Evolutionary conservation across 2,797 vertebrate species (phyloP), one percentile per base, ranked within the genome.

Genomic region (Mormyrops attenuatus): DNA sequence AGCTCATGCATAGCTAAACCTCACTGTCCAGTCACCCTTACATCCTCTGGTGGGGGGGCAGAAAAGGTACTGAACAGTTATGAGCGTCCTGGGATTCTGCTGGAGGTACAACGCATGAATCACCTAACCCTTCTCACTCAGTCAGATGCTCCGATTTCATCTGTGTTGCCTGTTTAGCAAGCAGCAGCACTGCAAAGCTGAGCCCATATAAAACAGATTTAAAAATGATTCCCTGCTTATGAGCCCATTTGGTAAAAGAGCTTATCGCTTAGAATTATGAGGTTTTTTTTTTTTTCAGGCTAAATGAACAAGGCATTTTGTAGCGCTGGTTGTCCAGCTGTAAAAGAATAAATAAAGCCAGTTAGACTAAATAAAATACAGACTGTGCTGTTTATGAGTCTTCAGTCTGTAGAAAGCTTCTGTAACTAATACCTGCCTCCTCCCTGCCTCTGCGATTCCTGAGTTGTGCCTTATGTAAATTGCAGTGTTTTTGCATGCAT

Each of bases 291-390:
- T 85, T 50, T 47, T 52, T 7, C 82, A 52, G 47, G 47, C n/a
- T 52, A 85, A 85, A 85, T 57, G 86, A 87, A 38, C 86, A 44
- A 34, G 38, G 11, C 38, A 57, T 87, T 87, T 41, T 60, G 34
- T 52, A n/a, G 30, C 6, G 5, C 30, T 87, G 86, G 5, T 87
- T 52, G 53, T 87, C 86, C 86, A 38, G 5, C 53, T 87, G 57
- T 57, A 87, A 87, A 87, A 44, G 53, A 57, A 60, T 57, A 20
- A 87, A 87, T 87, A 60, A 47, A 87, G n/a, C 86, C 52, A 57
- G 86, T 87, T 57, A 41, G 3, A 38, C 86, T 41, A 41, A 60
- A 87, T 87, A 41, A 52, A 85, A 87, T 41, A 57, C 53, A 34
- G 7, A 87, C 53, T 55, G 6, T 41, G 15, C 52, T 57, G 30